Conservation (phyloP, 2,113 vertebrate species). For the Actenoides lindsayi region DNA sequence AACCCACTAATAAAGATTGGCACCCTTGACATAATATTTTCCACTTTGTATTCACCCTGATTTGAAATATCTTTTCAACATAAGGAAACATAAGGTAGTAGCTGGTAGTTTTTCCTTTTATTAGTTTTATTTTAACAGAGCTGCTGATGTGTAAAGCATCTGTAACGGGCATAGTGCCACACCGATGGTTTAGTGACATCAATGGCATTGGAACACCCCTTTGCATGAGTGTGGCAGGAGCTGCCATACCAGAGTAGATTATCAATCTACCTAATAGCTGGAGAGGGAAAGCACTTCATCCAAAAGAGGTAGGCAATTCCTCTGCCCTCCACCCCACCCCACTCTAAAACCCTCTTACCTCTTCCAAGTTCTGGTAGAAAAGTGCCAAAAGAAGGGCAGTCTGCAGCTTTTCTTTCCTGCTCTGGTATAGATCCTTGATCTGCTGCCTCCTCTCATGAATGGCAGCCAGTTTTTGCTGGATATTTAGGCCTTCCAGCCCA, state of each 20-base stretch:
- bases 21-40: background rate
- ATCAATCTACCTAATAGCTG: background rate
- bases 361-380: slow-evolving; percentile 78
- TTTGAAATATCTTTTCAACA: background rate
- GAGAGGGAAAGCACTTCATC: background rate
- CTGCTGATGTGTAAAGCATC: background rate
- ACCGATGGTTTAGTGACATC: background rate
- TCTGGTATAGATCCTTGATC: slow-evolving; percentile 79
- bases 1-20: background rate
- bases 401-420: slow-evolving; percentile 76
- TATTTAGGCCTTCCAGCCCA: slow-evolving; percentile 60
- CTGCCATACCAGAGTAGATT: background rate
- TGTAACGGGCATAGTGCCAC: background rate
- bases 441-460: slow-evolving; percentile 65
- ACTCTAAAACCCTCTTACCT: slow-evolving; percentile 73
- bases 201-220: background rate
- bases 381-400: slow-evolving; percentile 73
- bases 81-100: background rate
- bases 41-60: background rate
- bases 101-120: background rate
- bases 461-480: slow-evolving; percentile 68
- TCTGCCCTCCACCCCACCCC: background rate
- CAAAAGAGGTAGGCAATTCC: background rate
- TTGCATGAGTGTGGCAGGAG: background rate
- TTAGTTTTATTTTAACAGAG: background rate